Evolutionary conservation across 2,888 invertebrate genomes (phyloP), one percentile per base, ranked within the genome.

Genomic region (Sphinx pinastri): DNA sequence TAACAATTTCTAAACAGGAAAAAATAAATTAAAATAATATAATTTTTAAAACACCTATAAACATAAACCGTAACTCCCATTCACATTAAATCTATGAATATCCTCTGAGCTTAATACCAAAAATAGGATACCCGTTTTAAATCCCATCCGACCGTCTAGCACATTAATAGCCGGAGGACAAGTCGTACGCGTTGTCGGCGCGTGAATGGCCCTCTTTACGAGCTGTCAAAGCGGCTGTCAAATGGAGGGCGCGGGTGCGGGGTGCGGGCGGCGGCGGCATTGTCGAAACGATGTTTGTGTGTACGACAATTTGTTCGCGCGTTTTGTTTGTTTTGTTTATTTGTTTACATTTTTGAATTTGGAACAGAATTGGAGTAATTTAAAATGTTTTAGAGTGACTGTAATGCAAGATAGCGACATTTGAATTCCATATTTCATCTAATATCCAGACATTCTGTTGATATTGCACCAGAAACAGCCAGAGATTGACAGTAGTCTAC

Each of bases 191-290:
- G 51, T 52, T 45, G 63, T 59, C 63, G 52, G 69, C 38, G 38
- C 52, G 63, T 69, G 60, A 69, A 69, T 69, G 63, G 38, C 69
- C 54, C 60, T 31, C 63, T 63, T 54, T 54, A 16, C 52, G 60
- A 69, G 45, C 19, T 69, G 69, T 69, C 69, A 69, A 60, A 54
- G 60, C 54, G 52, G 52, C 19, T 63, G 69, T 69, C 54, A 68
- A 55, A 13, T 13, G 49, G 6, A 12, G 19, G 12, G 60, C 12
- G 16, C 13, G 47, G 10, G 60, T 10, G 60, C 47, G 60, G 16
- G 57, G 38, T 8, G 25, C 19, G 58, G 49, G 19, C 47, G 7
- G 19, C 25, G 49, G 51, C 49, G 49, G n/a, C 38, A 59, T 60
- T 69, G 69, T 69, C 52, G 45, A 19, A 19, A 38, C 10, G 69